Percentiles rank a stretch among this genome's conserved stretches.
phyloP scores from a whole-genome alignment of 2,113 vertebrate genomes.

The Pampusana beccarii region DNA sequence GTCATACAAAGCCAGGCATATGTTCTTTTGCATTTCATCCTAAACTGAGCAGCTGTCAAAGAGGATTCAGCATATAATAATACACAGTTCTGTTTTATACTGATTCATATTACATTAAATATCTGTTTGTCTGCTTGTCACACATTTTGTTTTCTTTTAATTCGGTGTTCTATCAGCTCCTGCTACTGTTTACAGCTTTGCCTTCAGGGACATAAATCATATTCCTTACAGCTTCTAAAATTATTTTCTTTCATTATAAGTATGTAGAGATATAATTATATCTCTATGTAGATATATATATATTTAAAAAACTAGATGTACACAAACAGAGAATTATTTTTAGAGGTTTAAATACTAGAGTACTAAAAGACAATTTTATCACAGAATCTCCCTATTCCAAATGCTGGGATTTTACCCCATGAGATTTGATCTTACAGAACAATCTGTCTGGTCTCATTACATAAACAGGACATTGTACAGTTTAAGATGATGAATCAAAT shows the following conservation, averaged over 20 bases:
- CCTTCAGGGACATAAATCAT: background rate
- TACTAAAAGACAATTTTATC: background rate
- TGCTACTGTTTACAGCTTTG: background rate
- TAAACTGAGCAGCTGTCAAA: conserved; percentile 68
- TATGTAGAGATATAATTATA: background rate
- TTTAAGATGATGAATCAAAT: conserved; percentile 5
- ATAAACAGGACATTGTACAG: background rate
- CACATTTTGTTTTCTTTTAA: conserved; percentile 29
- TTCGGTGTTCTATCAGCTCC: background rate
- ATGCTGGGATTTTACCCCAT: background rate
- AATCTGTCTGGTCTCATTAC: background rate
- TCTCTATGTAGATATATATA: background rate
- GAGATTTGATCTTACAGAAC: background rate
- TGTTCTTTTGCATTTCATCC: conserved; percentile 73
- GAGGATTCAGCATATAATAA: conserved; percentile 60
- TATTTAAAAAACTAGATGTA: background rate
- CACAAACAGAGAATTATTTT: background rate
- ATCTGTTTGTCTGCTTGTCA: conserved; percentile 33
- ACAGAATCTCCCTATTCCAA: background rate
- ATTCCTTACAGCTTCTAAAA: background rate
- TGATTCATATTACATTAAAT: conserved; percentile 61
- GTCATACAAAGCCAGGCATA: conserved; percentile 77
- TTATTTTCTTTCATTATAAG: background rate
- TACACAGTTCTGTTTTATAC: conserved; percentile 65
- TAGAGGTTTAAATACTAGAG: background rate